Base-by-base conservation (phyloP, 2,113 vertebrate species). In the Cygnus buccinator region DNA sequence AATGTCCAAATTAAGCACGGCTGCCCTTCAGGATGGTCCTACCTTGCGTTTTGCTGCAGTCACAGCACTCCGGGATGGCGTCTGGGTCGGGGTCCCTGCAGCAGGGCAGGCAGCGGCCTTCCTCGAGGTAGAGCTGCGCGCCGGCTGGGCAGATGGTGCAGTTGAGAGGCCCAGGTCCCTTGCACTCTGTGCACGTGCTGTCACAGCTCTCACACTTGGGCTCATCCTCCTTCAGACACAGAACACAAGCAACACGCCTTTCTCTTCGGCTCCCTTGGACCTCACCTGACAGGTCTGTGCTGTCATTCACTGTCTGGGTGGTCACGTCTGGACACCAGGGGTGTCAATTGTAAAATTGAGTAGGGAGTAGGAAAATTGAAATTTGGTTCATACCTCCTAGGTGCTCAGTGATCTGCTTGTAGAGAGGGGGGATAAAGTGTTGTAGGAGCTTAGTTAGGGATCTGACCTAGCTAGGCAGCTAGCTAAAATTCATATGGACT, bases 101-200 rank as follows among this genome's bases (percentile, higher is more conserved):
- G 92, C 99, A 99, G 63, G 52, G 96, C 72, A 99, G 95, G 90
- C 99, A 99, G 85, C 98, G 98, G 41, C 98, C 96, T 22, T 99
- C 98, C 2, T 99, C 98, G 55, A 96, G 14, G 46, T 98, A 95
- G 39, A 99, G 94, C 46, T 98, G 71, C 92, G 97, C 96, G 57
- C 87, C 43, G 13, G 98, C 97, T 3, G 97, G 98, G 23, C 99
- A 99, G 66, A 94, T 31, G 0, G 98, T 99, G 95, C 99, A 99
- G 96, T 99, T 98, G 84, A 95, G 70, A 35, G 70, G 66, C 4
- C 99, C 97, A 1, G 98, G 98, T 18, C 99, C 99, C 54, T 98
- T 98, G 96, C 99, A 99, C 91, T 98, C 98, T 5, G 92, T 8
- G 41, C 99, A 99, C 14, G 98, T 99, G 2, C 90, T 84, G 18